Percentiles rank a stretch among this genome's conserved stretches.
Conservation (phyloP, 1,140 invertebrate genomes). For the Cyrtorhinus lividipennis region DNA sequence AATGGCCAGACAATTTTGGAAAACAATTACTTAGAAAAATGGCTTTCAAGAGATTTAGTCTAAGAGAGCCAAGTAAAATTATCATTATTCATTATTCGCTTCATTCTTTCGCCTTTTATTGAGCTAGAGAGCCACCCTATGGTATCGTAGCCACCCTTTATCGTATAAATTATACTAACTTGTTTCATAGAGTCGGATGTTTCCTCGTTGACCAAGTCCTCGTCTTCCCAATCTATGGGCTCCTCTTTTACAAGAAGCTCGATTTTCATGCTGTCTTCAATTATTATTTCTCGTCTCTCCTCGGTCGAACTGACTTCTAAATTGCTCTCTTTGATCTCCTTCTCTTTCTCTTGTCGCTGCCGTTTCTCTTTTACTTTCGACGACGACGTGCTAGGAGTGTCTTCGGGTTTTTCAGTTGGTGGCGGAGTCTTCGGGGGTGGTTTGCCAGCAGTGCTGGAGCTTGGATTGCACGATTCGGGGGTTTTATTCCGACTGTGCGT, state of each 20-base stretch:
- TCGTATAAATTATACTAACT: too few relatives aligned
- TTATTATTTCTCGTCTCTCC: slow-evolving; percentile 10
- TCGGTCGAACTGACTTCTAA: slow-evolving; percentile 15
- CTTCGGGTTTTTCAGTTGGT: not conserved
- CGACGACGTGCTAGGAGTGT: not conserved
- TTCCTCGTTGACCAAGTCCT: slow-evolving; percentile 13
- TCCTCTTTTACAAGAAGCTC: slow-evolving; percentile 48
- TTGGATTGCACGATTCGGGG: not conserved
- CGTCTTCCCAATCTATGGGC: slow-evolving; percentile 45
- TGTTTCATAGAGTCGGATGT: slow-evolving; percentile 29
- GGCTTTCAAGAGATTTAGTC: too few relatives aligned
- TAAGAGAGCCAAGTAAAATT: too few relatives aligned
- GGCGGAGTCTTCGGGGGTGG: not conserved
- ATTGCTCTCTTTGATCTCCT: slow-evolving; percentile 24
- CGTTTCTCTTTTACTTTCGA: not conserved
- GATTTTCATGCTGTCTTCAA: slow-evolving; percentile 26
- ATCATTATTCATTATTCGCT: too few relatives aligned
- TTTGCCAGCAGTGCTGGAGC: not conserved
- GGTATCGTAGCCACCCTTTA: too few relatives aligned
- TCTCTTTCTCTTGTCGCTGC: slow-evolving; percentile 21
- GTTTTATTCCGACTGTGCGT: slow-evolving; percentile 17
- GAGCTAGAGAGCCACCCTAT: too few relatives aligned
- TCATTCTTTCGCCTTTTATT: slow-evolving; percentile 11
- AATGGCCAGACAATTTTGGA: too few relatives aligned
- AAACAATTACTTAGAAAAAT: too few relatives aligned